Evolutionary conservation across 2,888 invertebrate species (phyloP), one percentile per base, ranked within the genome.

Genomic region (Eupithecia abbreviata): DNA sequence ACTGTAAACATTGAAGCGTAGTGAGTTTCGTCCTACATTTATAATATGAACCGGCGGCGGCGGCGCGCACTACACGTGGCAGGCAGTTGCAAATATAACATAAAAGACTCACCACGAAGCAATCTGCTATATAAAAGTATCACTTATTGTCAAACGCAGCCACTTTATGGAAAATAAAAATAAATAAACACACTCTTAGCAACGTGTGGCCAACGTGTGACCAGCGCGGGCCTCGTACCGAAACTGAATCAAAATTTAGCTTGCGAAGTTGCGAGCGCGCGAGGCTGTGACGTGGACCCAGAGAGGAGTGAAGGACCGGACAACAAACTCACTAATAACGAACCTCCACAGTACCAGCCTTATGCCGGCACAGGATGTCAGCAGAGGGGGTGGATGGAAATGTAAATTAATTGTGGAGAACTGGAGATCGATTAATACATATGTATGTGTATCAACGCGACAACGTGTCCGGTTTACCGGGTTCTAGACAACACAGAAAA

Each of bases 131-230:
- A 86, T 84, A 73, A 86, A 87, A 89, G 85, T 90, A 89, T 86
- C 90, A 90, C 90, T 89, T 85, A 84, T 82, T 75, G 85, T 85
- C 84, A 85, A 89, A 89, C 89, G 91, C 91, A 91, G 92, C 85
- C 90, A 90, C 90, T 84, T 42, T 68, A 80, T 67, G 76, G 82
- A 80, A 80, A 77, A 79, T 7, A 81, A 82, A 82, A 81, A 84
- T 79, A 74, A 68, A 13, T 30, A 76, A 45, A 73, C 72, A 72
- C 81, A 84, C 84, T 80, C 83, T 83, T 84, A 79, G 62, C 79
- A 74, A 41, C 82, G 90, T 90, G 88, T 87, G 85, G 80, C 81
- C 79, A 74, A 30, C 82, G 90, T 90, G 88, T 87, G 85, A 80
- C 81, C 84, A 76, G 78, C 86, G 80, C 89, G 88, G 87, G 89